Conservation (phyloP, 2,888 invertebrate species). For the Luperina testacea region DNA sequence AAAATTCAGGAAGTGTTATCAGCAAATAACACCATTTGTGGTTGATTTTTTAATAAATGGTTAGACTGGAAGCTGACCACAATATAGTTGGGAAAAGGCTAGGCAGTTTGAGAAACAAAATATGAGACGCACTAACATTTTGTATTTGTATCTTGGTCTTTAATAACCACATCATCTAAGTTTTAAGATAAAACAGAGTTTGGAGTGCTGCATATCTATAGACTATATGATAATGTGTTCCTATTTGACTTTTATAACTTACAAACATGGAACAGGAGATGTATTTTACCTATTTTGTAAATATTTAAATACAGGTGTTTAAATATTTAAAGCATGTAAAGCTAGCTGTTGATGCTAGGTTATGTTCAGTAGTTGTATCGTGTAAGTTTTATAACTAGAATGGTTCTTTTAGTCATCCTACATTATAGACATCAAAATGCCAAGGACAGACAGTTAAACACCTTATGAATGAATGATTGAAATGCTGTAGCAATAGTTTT, state of each 20-base stretch:
- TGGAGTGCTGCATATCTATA: background rate
- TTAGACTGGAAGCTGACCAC: background rate
- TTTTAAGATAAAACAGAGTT: conserved; percentile 2
- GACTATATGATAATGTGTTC: conserved; percentile 29
- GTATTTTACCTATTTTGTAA: background rate
- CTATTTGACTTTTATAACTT: conserved; percentile 35
- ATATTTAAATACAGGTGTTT: conserved; percentile 14
- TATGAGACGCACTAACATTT: too few relatives aligned
- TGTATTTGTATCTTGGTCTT: background rate
- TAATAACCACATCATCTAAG: conserved; percentile 1
- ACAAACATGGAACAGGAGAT: background rate
- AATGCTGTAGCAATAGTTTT: background rate
- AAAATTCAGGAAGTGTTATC: too few relatives aligned
- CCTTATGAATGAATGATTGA: conserved; percentile 25
- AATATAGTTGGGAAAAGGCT: background rate
- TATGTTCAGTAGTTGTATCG: background rate
- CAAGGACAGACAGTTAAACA: conserved; percentile 6
- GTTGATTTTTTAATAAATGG: too few relatives aligned
- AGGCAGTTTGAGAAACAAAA: background rate
- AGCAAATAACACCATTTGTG: too few relatives aligned
- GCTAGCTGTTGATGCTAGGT: conserved; percentile 5
- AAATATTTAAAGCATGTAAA: conserved; percentile 38
- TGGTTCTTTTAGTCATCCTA: background rate
- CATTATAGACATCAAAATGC: background rate
- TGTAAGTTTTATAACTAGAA: conserved; percentile 3